Base-by-base conservation (phyloP, 1,140 invertebrate genomes). In the Liolophura sinensis region DNA sequence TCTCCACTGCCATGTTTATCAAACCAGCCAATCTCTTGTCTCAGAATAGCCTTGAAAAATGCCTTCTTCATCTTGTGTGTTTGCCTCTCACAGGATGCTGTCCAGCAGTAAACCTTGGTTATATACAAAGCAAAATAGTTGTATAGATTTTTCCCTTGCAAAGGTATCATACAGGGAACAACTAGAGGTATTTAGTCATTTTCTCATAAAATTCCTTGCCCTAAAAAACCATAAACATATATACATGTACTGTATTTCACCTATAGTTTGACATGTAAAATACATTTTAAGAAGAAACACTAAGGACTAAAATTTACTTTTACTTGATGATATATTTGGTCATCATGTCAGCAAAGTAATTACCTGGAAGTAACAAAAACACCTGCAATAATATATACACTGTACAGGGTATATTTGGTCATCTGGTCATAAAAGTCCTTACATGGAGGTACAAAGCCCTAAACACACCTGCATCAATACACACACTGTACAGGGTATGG, bases 1-100 rank as follows among this genome's bases (percentile, higher is more conserved):
- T 70, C 62, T 24, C 72, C 72, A 11, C 60, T 60, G 16, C 58
- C 60, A 27, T 72, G 90, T 7, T 90, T 89, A 78, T 96, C 94
- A 79, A 93, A 95, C 93, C 93, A 96, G 50, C 89, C 85, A 74
- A 96, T 92, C 73, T 96, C 93, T 83, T 95, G 93, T 11, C 91
- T 87, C 1, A 96, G 83, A 4, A 93, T 89, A 1, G 91, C 85
- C 73, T 88, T 84, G 16, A 94, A 83, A 18, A 73, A 60, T 46
- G 24, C 24, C 48, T 68, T 67, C 50, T 69, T 58, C 22, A 75
- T 65, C 48, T 51, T 51, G 22, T 52, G 25, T 22, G 60, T 48
- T 57, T 74, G 72, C 31, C 58, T 69, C 49, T 72, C 55, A 22
- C 67, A 59, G 22, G 70, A 40, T 52, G 64, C 69, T 0, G 65